A percentile compares a stretch with the other conserved stretches of the same genome.
Conservation (phyloP, 2,113 vertebrate genomes). For the Chloropsis cyanopogon region DNA sequence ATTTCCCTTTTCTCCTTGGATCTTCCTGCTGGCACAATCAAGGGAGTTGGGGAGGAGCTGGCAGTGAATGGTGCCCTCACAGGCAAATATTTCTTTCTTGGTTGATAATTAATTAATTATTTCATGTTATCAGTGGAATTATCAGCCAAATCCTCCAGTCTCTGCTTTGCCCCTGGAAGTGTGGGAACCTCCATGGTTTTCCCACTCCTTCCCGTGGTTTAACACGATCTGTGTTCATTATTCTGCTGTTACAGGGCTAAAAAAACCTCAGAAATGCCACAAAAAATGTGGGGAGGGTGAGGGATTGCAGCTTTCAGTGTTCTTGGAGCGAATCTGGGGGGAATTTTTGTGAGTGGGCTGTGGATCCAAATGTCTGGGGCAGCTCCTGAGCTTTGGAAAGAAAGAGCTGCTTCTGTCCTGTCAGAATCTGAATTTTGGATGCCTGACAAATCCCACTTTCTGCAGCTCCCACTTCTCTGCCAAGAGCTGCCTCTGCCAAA, state of each 20-base stretch:
- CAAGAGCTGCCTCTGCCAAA: background rate
- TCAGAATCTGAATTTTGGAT: background rate
- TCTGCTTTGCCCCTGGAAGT: background rate
- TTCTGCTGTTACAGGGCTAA: background rate
- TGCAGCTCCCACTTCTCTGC: background rate
- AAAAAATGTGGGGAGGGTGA: fast-evolving
- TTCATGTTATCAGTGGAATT: background rate
- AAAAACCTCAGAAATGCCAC: background rate
- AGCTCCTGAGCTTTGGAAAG: background rate
- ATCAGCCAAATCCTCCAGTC: background rate
- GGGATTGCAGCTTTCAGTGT: background rate
- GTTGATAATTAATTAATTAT: background rate
- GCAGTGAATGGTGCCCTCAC: background rate
- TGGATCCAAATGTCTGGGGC: background rate
- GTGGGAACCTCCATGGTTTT: background rate
- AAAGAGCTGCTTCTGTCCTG: background rate
- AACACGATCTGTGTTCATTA: background rate
- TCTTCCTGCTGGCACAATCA: background rate
- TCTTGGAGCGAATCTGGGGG: background rate
- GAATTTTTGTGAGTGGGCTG: background rate
- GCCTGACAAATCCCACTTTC: background rate
- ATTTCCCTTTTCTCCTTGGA: background rate
- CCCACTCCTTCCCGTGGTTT: background rate
- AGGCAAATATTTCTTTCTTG: background rate
- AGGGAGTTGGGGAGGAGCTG: fast-evolving